Percentiles rank a stretch among this genome's conserved stretches.
phyloP scores from a whole-genome alignment of 2,888 invertebrate genomes.

The Ferdinandea cuprea region DNA sequence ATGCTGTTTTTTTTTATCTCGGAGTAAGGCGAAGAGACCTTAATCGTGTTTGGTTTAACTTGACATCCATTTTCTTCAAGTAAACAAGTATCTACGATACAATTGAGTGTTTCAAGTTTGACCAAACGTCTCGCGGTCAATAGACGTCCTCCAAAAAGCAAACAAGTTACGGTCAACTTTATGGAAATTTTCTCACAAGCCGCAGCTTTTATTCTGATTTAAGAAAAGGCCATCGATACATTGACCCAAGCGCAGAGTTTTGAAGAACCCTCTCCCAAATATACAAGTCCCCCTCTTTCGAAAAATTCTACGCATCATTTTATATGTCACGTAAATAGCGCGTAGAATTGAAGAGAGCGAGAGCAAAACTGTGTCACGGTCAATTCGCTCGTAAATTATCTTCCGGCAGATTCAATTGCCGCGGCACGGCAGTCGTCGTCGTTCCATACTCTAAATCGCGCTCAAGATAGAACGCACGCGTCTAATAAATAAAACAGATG shows the following conservation, averaged over 20 bases:
- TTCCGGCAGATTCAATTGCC: constrained; percentile 74
- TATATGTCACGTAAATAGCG: constrained; percentile 36
- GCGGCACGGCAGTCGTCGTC: constrained; percentile 18
- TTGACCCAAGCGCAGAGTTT: constrained; percentile 10
- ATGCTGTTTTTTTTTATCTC: constrained; percentile 15
- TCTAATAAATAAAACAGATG: constrained; percentile 49
- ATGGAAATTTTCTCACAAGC: not conserved
- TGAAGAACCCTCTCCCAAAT: constrained; percentile 35
- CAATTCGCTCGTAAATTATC: constrained; percentile 74
- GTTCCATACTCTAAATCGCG: constrained; percentile 44
- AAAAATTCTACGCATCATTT: not conserved
- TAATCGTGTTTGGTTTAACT: constrained; percentile 14
- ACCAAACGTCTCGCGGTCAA: constrained; percentile 47
- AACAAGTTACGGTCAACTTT: not conserved
- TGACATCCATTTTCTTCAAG: constrained; percentile 27
- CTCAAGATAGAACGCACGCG: constrained; percentile 54
- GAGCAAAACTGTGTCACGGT: constrained; percentile 75
- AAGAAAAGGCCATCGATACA: constrained; percentile 35
- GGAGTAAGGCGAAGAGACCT: constrained; percentile 6
- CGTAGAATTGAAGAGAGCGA: constrained; percentile 37
- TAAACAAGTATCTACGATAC: constrained; percentile 3
- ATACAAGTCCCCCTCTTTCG: not conserved
- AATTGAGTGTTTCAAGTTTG: constrained; percentile 9
- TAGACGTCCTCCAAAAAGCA: constrained; percentile 37
- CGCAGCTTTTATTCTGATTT: constrained; percentile 1